phyloP scores from a whole-genome alignment of 2,797 vertebrate species.

The Enteromius thamalakanensis region DNA sequence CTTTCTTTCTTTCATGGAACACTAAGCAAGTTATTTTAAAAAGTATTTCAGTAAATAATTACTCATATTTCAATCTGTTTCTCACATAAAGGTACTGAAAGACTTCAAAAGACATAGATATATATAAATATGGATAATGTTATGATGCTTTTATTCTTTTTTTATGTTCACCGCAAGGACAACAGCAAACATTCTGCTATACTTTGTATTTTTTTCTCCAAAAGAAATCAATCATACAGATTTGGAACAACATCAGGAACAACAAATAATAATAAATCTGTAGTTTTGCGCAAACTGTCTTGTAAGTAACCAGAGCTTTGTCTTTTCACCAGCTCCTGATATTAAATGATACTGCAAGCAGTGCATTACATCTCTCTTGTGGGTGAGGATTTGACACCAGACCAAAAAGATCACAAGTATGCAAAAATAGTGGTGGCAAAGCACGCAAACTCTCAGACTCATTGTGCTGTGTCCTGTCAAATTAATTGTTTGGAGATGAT shows the following conservation, averaged over 20 bases:
- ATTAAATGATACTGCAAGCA: neutral
- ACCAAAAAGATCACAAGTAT: conserved; percentile 17
- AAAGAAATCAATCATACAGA: neutral
- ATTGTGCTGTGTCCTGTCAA: neutral
- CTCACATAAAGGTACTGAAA: neutral
- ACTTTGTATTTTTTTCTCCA: neutral
- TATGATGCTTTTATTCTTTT: neutral
- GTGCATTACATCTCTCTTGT: neutral
- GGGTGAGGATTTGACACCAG: conserved; percentile 19
- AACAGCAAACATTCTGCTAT: neutral
- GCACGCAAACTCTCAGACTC: neutral
- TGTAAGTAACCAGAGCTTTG: neutral
- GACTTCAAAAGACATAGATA: neutral
- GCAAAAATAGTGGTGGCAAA: neutral
- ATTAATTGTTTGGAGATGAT: conserved; percentile 16
- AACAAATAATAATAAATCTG: neutral
- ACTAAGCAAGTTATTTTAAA: neutral
- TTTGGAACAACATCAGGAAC: neutral
- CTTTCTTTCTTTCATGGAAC: neutral
- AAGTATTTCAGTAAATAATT: neutral
- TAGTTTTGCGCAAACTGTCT: neutral
- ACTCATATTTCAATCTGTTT: neutral
- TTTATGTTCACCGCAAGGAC: neutral
- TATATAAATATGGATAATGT: neutral
- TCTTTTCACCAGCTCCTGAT: neutral